phyloP scores from a whole-genome alignment of 2,888 invertebrate species.

The Chrysodeixis includens region DNA sequence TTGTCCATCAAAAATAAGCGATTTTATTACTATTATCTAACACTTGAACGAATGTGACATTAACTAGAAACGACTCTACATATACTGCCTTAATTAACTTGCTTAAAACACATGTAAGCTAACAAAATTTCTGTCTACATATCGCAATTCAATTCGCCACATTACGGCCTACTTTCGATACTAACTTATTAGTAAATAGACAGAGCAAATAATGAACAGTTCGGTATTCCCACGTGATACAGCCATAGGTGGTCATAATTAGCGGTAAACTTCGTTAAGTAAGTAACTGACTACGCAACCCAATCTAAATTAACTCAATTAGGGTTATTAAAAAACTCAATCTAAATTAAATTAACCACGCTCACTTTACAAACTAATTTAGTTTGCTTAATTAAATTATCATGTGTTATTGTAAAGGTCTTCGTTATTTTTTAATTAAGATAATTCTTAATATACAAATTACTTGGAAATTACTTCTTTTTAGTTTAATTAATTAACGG shows the following conservation, averaged over 20 bases:
- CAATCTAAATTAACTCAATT: conserved; percentile 68
- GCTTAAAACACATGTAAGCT: background rate
- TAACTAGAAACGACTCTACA: background rate
- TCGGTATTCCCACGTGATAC: conserved; percentile 46
- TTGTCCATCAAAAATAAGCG: too few relatives aligned
- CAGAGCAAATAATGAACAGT: conserved; percentile 35
- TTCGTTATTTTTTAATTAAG: conserved; percentile 46
- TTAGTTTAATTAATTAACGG: conserved; percentile 1
- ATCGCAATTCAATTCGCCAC: background rate
- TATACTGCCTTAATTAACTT: background rate
- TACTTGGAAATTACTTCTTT: conserved; percentile 6
- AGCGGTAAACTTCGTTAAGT: conserved; percentile 47
- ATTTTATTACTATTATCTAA: too few relatives aligned
- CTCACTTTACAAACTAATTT: conserved; percentile 69
- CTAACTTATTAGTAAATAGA: conserved; percentile 30
- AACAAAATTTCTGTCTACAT: conserved; percentile 20
- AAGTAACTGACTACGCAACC: conserved; percentile 52
- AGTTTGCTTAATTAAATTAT: conserved; percentile 59
- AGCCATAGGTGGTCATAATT: conserved; percentile 51
- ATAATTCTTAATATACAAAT: conserved; percentile 15
- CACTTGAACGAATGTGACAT: too few relatives aligned
- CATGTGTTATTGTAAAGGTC: conserved; percentile 40
- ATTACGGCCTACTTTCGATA: conserved; percentile 34
- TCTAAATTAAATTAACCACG: conserved; percentile 69
- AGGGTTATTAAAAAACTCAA: conserved; percentile 68